A percentile compares a stretch with the other conserved stretches of the same genome.
These are phyloP conservation scores for Leptoclinus maculatus DNA, from an alignment of 2,797 vertebrate species.

Conservation along the genomic window DNA sequence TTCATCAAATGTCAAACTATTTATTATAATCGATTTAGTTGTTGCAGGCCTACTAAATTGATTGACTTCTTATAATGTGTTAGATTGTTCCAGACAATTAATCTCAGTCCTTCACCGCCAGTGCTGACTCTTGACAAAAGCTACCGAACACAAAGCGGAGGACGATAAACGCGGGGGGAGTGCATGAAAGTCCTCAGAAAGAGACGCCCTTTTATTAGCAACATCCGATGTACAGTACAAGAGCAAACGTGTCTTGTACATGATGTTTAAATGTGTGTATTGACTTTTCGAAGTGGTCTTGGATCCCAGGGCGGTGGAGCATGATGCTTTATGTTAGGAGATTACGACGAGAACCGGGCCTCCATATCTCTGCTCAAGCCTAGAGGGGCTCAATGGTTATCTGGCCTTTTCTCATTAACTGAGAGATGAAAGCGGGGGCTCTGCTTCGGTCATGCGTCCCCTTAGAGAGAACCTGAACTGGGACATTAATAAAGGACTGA, in stretches of 20 bases:
- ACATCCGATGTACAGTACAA: slow-evolving; percentile 43
- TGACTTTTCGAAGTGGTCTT: slow-evolving; percentile 68
- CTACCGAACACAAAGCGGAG: neutral
- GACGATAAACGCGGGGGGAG: neutral
- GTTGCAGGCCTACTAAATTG: neutral
- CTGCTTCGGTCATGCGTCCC: slow-evolving; percentile 68
- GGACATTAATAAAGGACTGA: slow-evolving; percentile 72
- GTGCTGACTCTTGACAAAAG: neutral
- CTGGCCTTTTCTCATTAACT: slow-evolving; percentile 79
- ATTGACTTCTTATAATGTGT: slow-evolving; percentile 12
- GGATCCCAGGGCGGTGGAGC: slow-evolving; percentile 55
- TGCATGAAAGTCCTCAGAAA: slow-evolving; percentile 1
- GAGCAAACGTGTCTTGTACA: slow-evolving; percentile 59
- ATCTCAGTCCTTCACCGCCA: slow-evolving; percentile 6
- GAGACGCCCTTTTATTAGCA: neutral
- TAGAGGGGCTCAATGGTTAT: slow-evolving; percentile 71
- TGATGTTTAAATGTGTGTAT: slow-evolving; percentile 72
- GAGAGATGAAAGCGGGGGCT: slow-evolving; percentile 74
- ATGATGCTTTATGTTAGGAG: slow-evolving; percentile 64
- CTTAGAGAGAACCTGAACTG: slow-evolving; percentile 72
- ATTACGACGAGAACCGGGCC: slow-evolving; percentile 63
- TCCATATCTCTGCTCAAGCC: slow-evolving; percentile 62
- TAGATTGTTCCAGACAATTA: slow-evolving; percentile 26
- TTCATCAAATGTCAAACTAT: neutral
- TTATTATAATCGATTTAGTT: neutral